Base-by-base conservation (phyloP, 2,113 vertebrate genomes). In the Sialia sialis region DNA sequence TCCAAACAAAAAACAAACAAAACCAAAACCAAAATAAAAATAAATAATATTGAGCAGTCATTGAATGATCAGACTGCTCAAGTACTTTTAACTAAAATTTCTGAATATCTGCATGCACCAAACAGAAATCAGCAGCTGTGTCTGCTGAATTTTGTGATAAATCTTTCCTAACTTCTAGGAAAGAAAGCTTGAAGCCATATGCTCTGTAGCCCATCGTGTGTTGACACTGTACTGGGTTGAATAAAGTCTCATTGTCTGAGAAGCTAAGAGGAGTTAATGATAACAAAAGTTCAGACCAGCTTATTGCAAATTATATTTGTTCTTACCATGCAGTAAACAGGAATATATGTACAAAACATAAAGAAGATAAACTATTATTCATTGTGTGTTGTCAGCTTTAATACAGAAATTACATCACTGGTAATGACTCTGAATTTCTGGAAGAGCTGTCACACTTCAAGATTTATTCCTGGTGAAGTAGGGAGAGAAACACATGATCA, bases 401-500 rank as follows among this genome's bases (percentile, higher is more conserved):
- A 73, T 90, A 89, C 55, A 56, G 67, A 92, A 93, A 92, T 96
- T 75, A 56, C 41, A 62, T 90, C 83, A 22, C 41, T 92, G 52
- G 41, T 93, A 89, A 66, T 88, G 87, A 89, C 63, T 92, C 70
- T 20, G 62, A 90, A 86, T 97, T 97, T 92, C 79, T 94, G 34
- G 90, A 96, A 94, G 78, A 81, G 64, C 87, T 93, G 74, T 94
- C 58, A 82, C 36, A 59, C 67, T 90, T 96, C 52, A 75, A 75
- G 84, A 94, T 96, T 94, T 94, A 70, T 90, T 96, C 79, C 87
- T 55, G 72, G 74, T 89, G 83, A 91, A 97, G 84, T 32, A 96
- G 90, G 83, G 95, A 95, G 93, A 95, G 96, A 97, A 97, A 91
- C 95, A 94, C 93, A 90, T 92, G 96, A 97, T 97, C 96, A 97